phyloP scores from a whole-genome alignment of 2,888 invertebrate genomes.

The Trypoxylon attenuatum region DNA sequence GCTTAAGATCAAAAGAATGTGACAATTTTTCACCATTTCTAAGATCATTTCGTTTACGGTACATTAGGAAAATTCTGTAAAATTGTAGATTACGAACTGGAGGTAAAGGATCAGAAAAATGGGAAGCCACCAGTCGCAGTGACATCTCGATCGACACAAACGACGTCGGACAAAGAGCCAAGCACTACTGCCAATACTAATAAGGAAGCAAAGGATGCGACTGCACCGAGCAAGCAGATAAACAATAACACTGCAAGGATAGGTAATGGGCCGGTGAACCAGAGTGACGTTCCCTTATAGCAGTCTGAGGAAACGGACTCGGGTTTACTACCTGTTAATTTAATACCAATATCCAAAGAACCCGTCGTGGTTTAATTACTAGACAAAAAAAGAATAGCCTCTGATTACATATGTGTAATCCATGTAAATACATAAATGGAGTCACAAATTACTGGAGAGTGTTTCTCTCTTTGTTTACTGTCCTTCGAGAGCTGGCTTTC shows the following conservation, averaged over 20 bases:
- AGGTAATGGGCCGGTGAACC: constrained; percentile 66
- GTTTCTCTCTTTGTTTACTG: neutral
- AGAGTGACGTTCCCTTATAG: constrained; percentile 67
- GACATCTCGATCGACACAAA: constrained; percentile 66
- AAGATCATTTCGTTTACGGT: no score
- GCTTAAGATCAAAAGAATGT: neutral
- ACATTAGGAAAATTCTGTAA: neutral
- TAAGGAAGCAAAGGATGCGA: constrained; percentile 41
- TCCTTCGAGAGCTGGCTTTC: neutral
- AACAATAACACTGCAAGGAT: constrained; percentile 62
- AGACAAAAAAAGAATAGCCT: neutral
- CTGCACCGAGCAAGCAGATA: constrained; percentile 38
- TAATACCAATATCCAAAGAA: constrained; percentile 65
- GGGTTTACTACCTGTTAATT: constrained; percentile 45
- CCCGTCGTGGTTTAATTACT: constrained; percentile 53
- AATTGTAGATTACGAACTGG: constrained; percentile 65
- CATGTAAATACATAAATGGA: constrained; percentile 1
- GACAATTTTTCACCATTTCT: no score
- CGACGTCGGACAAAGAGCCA: constrained; percentile 60
- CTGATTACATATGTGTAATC: constrained; percentile 32
- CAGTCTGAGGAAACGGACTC: constrained; percentile 42
- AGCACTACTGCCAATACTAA: constrained; percentile 33
- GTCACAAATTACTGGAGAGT: neutral
- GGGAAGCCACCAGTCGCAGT: constrained; percentile 54
- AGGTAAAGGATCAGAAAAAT: constrained; percentile 63